A percentile compares a stretch with the other conserved stretches of the same genome.
Evolutionary conservation across 2,797 vertebrate species (phyloP).

Genomic region (Pyrocephalus nanus): DNA sequence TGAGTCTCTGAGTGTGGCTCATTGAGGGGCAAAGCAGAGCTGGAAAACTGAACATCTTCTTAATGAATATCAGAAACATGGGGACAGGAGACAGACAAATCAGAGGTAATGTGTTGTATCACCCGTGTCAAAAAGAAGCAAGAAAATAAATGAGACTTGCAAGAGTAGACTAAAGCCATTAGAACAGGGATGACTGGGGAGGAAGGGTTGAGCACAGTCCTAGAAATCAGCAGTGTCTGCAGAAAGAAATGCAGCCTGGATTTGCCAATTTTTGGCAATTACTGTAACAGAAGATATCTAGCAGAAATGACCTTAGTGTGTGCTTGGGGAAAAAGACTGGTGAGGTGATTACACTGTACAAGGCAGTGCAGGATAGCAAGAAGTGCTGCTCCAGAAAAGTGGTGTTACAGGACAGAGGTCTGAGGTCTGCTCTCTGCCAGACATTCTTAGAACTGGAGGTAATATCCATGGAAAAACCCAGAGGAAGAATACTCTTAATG

Average conservation of each 20-base stretch:
- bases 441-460: neutral
- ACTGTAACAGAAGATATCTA: neutral
- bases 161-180: conserved; percentile 12
- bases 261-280: neutral
- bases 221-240: neutral
- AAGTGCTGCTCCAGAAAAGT: neutral
- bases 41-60: neutral
- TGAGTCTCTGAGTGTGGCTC: neutral
- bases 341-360: neutral
- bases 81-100: conserved; percentile 16
- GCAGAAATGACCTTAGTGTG: neutral
- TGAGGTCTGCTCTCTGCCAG: neutral
- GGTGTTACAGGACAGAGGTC: neutral
- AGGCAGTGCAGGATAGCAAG: neutral
- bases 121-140: neutral
- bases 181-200: neutral
- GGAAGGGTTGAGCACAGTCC: neutral
- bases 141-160: conserved; percentile 55
- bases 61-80: conserved; percentile 43
- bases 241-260: neutral
- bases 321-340: neutral
- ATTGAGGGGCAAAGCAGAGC: neutral
- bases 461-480: conserved; percentile 24
- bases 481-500: conserved; percentile 44
- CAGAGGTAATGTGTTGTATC: neutral